phyloP scores from a whole-genome alignment of 2,888 invertebrate species.

The Beris chalybata region DNA sequence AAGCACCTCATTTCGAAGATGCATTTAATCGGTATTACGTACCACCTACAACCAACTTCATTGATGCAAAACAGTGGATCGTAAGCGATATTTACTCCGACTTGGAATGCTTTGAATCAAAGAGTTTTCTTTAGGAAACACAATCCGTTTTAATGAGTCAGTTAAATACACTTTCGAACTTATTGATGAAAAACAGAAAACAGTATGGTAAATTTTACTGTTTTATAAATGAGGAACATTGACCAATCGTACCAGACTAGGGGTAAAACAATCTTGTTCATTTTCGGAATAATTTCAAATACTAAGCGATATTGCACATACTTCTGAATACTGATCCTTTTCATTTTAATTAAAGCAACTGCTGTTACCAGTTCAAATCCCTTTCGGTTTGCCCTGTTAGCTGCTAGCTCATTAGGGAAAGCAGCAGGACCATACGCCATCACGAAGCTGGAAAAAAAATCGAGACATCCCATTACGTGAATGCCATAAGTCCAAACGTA shows the following conservation, averaged over 20 bases:
- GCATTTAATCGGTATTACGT: background rate
- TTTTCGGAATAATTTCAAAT: too few relatives aligned
- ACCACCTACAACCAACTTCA: background rate
- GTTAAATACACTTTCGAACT: too few relatives aligned
- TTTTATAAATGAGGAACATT: too few relatives aligned
- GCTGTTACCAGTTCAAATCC: background rate
- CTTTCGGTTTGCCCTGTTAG: background rate
- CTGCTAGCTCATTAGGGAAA: conserved; percentile 19
- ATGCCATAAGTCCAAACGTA: conserved; percentile 3
- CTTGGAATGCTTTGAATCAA: too few relatives aligned
- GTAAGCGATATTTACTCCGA: too few relatives aligned
- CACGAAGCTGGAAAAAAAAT: background rate
- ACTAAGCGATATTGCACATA: too few relatives aligned
- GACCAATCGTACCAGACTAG: too few relatives aligned
- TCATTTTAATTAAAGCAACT: conserved; percentile 13
- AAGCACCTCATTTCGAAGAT: background rate
- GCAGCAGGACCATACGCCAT: conserved; percentile 22
- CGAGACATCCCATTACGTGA: background rate
- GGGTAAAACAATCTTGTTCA: too few relatives aligned
- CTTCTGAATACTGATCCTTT: background rate
- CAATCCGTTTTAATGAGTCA: too few relatives aligned
- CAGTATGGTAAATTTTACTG: too few relatives aligned
- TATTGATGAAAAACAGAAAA: too few relatives aligned
- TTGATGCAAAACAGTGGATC: background rate
- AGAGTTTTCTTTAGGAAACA: too few relatives aligned